Evolutionary conservation across 2,113 vertebrate genomes (phyloP).

Genomic region (Bufo bufo): DNA sequence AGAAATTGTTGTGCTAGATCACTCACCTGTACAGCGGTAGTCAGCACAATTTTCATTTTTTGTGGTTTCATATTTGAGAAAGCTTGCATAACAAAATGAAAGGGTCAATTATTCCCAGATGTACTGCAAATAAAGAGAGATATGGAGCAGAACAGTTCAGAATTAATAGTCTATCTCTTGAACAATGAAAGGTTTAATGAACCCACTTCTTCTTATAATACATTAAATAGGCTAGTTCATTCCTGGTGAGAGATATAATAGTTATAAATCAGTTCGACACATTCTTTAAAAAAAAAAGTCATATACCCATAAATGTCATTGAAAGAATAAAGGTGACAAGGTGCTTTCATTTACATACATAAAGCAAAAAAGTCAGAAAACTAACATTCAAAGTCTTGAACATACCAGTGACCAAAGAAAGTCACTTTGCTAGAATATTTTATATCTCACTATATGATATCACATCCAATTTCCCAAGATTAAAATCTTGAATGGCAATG

Average conservation of each 20-base stretch:
- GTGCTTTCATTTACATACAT: constrained; percentile 24
- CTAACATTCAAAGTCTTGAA: constrained; percentile 20
- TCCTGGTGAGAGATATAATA: constrained; percentile 40
- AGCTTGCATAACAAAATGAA: constrained; percentile 47
- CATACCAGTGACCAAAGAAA: neutral
- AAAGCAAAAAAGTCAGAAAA: constrained; percentile 6
- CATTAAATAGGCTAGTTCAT: constrained; percentile 47
- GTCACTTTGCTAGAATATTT: neutral
- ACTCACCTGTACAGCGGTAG: constrained; percentile 3
- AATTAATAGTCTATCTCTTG: constrained; percentile 54
- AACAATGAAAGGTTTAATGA: constrained; percentile 54
- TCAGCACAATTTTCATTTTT: constrained; percentile 35
- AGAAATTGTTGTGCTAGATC: constrained; percentile 2
- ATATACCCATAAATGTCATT: constrained; percentile 29
- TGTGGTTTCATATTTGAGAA: constrained; percentile 17
- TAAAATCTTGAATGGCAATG: constrained; percentile 6
- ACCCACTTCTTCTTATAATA: constrained; percentile 48
- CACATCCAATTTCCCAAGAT: neutral
- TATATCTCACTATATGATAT: constrained; percentile 1
- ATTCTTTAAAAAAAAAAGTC: constrained; percentile 26
- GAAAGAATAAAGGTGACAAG: constrained; percentile 33
- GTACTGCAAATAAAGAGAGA: constrained; percentile 54
- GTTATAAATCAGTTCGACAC: constrained; percentile 41
- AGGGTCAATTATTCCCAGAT: constrained; percentile 54
- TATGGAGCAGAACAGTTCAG: constrained; percentile 53